Conservation (phyloP, 2,888 invertebrate species). For the Cephonodes hylas region DNA sequence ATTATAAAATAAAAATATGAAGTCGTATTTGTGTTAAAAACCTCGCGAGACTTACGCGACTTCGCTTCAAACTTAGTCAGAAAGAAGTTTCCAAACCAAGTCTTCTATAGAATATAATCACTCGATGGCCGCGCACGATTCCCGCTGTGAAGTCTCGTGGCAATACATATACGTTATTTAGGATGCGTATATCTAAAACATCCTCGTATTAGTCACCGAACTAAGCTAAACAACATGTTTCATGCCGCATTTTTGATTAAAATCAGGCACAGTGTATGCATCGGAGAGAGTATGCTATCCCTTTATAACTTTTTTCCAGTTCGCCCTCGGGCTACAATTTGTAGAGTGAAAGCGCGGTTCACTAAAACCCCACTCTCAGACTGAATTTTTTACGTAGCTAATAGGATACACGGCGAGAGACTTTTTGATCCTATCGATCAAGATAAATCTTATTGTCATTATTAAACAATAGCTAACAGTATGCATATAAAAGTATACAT, state of each 20-base stretch:
- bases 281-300: no score
- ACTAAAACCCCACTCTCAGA: background rate
- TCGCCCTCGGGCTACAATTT: background rate
- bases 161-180: background rate
- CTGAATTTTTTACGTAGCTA: background rate
- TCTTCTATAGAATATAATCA: slow-evolving; percentile 17
- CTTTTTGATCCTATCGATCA: no score
- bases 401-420: background rate
- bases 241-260: background rate
- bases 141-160: background rate
- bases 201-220: background rate
- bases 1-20: background rate
- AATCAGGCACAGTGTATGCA: background rate
- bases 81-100: slow-evolving; percentile 15
- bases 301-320: background rate
- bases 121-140: slow-evolving; percentile 8
- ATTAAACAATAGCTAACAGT: no score
- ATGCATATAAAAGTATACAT: no score
- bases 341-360: background rate
- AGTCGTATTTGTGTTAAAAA: background rate
- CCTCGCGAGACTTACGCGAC: slow-evolving; percentile 4
- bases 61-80: slow-evolving; percentile 7
- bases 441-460: no score
- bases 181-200: no score
- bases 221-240: background rate